Conservation (phyloP, 1,140 invertebrate genomes). For the Drosophila nannoptera region DNA sequence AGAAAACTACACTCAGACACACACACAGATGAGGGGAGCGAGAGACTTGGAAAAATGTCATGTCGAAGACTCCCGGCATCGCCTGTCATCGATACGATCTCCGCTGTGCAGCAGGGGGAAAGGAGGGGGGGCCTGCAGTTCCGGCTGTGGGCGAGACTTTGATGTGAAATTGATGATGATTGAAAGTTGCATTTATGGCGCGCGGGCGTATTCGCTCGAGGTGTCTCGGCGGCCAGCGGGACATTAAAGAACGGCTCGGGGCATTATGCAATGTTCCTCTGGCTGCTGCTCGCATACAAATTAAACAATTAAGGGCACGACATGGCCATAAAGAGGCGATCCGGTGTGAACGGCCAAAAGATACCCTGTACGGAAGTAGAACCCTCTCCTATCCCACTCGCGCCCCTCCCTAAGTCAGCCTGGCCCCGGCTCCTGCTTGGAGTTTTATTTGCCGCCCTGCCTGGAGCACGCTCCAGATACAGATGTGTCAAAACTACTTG, state of each 20-base stretch:
- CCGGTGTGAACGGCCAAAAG: neutral
- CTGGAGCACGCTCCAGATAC: conserved; percentile 50
- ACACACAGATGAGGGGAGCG: neutral
- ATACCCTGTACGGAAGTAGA: no score
- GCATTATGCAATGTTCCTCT: conserved; percentile 37
- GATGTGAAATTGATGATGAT: conserved; percentile 79
- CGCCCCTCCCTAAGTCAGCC: no score
- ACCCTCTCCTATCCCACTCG: neutral
- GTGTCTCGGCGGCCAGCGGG: neutral
- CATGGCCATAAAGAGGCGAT: conserved; percentile 14
- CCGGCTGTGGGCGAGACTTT: conserved; percentile 74
- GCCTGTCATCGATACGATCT: conserved; percentile 70
- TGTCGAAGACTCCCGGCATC: conserved; percentile 44
- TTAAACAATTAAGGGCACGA: conserved; percentile 67
- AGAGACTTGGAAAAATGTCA: conserved; percentile 49
- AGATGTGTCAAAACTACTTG: conserved; percentile 75
- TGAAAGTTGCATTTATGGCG: conserved; percentile 63
- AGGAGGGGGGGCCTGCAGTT: conserved; percentile 40
- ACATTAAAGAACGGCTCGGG: conserved; percentile 12
- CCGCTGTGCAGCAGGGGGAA: conserved; percentile 35
- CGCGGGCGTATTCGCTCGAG: neutral
- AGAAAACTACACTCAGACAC: neutral
- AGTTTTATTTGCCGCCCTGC: conserved; percentile 37
- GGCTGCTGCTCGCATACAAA: conserved; percentile 52
- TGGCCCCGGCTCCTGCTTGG: neutral